A percentile compares a stretch with the other conserved stretches of the same genome.
These are phyloP conservation scores for Brachionus angularis DNA, from an alignment of 1,140 invertebrate genomes.

Conservation along the genomic window DNA sequence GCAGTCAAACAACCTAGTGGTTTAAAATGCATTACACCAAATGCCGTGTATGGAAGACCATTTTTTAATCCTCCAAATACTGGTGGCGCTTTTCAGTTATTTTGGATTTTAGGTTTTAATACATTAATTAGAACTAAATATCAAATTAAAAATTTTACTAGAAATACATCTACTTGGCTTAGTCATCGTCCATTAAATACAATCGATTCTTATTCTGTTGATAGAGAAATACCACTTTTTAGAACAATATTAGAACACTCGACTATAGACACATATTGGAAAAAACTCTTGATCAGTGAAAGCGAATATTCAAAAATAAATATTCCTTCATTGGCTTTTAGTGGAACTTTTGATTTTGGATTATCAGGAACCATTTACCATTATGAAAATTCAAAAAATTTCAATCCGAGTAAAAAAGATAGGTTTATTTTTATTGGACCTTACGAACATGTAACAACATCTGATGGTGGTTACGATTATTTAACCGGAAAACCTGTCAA, in stretches of 20 bases:
- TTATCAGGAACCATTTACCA: background rate
- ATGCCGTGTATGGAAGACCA: background rate
- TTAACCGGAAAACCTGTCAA: background rate
- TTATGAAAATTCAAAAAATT: background rate
- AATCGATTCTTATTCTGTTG: background rate
- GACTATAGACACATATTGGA: background rate
- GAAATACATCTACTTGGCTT: background rate
- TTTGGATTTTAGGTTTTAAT: background rate
- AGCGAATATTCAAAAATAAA: background rate
- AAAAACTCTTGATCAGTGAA: background rate
- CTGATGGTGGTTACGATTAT: conserved; percentile 20
- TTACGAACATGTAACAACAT: background rate
- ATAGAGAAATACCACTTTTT: background rate
- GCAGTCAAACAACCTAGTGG: background rate
- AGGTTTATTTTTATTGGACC: conserved; percentile 33
- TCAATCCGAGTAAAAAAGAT: background rate
- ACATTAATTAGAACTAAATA: too few relatives aligned
- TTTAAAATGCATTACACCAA: conserved; percentile 13
- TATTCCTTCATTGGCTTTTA: conserved; percentile 20
- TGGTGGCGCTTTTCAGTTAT: background rate
- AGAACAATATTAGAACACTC: conserved; percentile 16
- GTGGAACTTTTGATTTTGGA: conserved; percentile 5
- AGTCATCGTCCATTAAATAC: conserved; percentile 6
- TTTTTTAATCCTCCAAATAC: background rate
- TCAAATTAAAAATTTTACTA: background rate